Evolutionary conservation across 2,797 vertebrate species (phyloP), one percentile per base, ranked within the genome.

Genomic region (Anisognathus igniventris): DNA sequence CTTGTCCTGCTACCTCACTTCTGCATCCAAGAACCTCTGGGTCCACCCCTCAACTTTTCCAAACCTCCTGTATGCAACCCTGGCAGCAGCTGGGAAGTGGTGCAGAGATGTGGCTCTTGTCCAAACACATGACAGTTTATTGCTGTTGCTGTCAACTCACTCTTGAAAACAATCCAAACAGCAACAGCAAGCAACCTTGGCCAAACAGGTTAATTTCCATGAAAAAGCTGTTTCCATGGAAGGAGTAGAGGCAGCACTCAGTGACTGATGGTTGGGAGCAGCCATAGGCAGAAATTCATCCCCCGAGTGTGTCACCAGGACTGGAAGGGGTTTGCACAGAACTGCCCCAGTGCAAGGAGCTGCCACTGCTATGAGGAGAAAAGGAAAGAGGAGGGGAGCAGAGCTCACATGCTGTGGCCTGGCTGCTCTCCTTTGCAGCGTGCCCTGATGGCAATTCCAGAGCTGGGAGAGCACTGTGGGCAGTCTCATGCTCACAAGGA

Each of bases 261-360:
- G 68, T 10, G 16, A 76, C 0, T 2, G 2, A 64, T 4, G 2
- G 51, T 5, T 77, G 30, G 65, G 40, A 91, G 72, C 37, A 74
- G 58, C 14, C 0, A 0, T 8, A 42, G 11, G 24, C 48, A 81
- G 73, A 60, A 88, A 72, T 91, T 83, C 57, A 88, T 57, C 68
- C 22, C 12, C 39, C 0, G 0, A 23, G 7, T 27, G 5, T 39
- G 39, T 9, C 2, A 1, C 13, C 0, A 1, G 72, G 33, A 42
- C 35, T 11, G 19, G 74, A 37, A 5, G 7, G 50, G 25, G 19
- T 61, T 68, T 81, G 62, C 35, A 66, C 14, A 15, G 17, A 45
- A 39, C 0, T 28, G 42, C 18, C 54, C 21, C 47, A 27, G 18
- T 3, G 18, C 40, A 76, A 40, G n/a, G 30, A 86, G 37, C 22